phyloP scores from a whole-genome alignment of 2,888 invertebrate genomes.

The Agelastica alni region DNA sequence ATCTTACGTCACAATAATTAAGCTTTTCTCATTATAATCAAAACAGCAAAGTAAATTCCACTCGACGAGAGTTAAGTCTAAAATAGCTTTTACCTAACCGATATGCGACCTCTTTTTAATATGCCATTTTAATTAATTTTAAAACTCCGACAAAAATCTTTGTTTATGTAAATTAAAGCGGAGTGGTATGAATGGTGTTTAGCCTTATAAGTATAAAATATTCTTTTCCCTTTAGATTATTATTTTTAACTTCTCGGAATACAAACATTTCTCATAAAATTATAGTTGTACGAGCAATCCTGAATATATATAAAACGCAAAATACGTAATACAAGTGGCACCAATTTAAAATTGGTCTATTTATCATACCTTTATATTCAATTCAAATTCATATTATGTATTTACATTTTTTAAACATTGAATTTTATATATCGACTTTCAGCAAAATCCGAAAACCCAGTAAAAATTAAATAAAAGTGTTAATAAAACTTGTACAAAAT shows the following conservation, averaged over 20 bases:
- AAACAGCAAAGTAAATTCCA: constrained; percentile 30
- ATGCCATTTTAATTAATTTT: constrained; percentile 25
- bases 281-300: too few relatives aligned
- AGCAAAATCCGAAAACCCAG: too few relatives aligned
- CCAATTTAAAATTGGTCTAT: too few relatives aligned
- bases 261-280: constrained; percentile 4
- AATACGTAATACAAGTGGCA: too few relatives aligned
- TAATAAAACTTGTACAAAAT: too few relatives aligned
- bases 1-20: constrained; percentile 42
- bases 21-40: constrained; percentile 36
- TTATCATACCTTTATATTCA: too few relatives aligned
- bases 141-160: constrained; percentile 23
- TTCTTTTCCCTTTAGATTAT: constrained; percentile 14
- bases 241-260: constrained; percentile 12
- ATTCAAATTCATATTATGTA: too few relatives aligned
- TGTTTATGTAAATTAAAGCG: constrained; percentile 18
- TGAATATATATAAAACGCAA: too few relatives aligned
- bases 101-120: constrained; percentile 25
- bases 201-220: constrained; percentile 12
- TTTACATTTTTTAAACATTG: too few relatives aligned
- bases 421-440: too few relatives aligned
- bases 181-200: constrained; percentile 17
- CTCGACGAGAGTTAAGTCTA: constrained; percentile 17
- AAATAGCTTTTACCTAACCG: constrained; percentile 28
- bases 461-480: too few relatives aligned